phyloP scores from a whole-genome alignment of 1,140 invertebrate genomes.

The Drosophila athabasca region DNA sequence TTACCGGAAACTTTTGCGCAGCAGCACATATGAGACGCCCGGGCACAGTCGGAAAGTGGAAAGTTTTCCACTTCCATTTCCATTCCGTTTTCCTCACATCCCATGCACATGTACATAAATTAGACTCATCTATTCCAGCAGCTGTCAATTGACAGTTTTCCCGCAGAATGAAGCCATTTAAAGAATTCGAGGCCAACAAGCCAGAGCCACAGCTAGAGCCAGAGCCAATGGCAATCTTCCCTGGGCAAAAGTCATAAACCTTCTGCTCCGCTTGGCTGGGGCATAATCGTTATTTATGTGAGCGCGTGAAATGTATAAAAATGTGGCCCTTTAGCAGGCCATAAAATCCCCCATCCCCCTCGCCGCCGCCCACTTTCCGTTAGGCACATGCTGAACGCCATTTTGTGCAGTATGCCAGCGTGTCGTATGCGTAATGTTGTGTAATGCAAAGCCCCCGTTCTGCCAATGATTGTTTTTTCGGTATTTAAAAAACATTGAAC shows the following conservation, averaged over 20 bases:
- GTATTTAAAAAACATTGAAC: constrained; percentile 66
- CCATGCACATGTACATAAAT: constrained; percentile 53
- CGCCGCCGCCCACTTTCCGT: too few species aligned
- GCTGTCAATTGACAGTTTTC: constrained; percentile 72
- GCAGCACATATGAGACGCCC: constrained; percentile 10
- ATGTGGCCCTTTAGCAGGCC: constrained; percentile 61
- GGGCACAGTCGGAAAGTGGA: constrained; percentile 25
- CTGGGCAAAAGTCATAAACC: constrained; percentile 71
- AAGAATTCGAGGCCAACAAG: constrained; percentile 41
- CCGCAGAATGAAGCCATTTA: constrained; percentile 73
- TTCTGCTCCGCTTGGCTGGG: constrained; percentile 56
- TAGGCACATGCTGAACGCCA: constrained; percentile 1
- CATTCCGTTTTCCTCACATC: constrained; percentile 45
- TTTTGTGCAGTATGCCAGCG: constrained; percentile 47
- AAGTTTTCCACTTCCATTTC: constrained; percentile 59
- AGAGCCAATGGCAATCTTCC: constrained; percentile 48
- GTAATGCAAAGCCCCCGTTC: constrained; percentile 41
- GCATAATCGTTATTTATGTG: constrained; percentile 78
- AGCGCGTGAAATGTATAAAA: constrained; percentile 79
- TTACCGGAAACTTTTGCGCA: constrained; percentile 70
- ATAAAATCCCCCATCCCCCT: constrained; percentile 45
- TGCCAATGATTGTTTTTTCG: constrained; percentile 48
- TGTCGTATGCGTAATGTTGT: constrained; percentile 66
- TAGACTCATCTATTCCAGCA: constrained; percentile 52
- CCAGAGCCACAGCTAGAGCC: constrained; percentile 17